Conservation (phyloP, 2,113 vertebrate species). For the Dermatemys mawii region DNA sequence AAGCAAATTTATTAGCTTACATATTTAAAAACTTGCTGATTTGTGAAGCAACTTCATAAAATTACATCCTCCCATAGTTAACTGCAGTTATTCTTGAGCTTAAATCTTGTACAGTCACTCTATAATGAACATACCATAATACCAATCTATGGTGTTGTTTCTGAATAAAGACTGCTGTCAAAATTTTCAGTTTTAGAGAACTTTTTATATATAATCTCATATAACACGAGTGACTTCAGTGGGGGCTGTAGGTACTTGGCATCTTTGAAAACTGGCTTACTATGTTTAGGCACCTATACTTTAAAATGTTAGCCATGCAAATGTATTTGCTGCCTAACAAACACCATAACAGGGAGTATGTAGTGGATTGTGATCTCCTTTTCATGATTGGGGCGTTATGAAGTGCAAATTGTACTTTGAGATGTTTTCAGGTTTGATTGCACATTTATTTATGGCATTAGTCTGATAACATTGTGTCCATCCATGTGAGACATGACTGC, state of each 20-base stretch:
- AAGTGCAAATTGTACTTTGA: neutral
- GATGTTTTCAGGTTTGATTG: constrained; percentile 10
- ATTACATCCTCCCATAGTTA: constrained; percentile 28
- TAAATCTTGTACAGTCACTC: neutral
- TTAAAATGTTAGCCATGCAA: neutral
- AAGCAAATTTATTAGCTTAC: constrained; percentile 78
- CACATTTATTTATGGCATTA: constrained; percentile 15
- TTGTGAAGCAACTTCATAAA: constrained; percentile 70
- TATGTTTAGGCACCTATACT: neutral
- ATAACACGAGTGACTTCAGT: neutral
- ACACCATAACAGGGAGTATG: neutral
- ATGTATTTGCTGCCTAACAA: neutral
- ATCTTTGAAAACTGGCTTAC: neutral
- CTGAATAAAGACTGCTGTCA: neutral
- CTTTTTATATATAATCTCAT: neutral
- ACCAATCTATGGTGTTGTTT: constrained; percentile 8
- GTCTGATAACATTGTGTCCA: constrained; percentile 24
- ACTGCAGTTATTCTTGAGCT: constrained; percentile 2
- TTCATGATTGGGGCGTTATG: neutral
- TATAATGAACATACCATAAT: neutral
- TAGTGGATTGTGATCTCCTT: neutral
- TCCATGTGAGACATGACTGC: constrained; percentile 14
- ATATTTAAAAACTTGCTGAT: constrained; percentile 69
- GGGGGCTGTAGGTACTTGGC: neutral
- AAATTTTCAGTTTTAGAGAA: neutral